Evolutionary conservation across 2,113 vertebrate species (phyloP), one percentile per base, ranked within the genome.

Genomic region (Mola mola): DNA sequence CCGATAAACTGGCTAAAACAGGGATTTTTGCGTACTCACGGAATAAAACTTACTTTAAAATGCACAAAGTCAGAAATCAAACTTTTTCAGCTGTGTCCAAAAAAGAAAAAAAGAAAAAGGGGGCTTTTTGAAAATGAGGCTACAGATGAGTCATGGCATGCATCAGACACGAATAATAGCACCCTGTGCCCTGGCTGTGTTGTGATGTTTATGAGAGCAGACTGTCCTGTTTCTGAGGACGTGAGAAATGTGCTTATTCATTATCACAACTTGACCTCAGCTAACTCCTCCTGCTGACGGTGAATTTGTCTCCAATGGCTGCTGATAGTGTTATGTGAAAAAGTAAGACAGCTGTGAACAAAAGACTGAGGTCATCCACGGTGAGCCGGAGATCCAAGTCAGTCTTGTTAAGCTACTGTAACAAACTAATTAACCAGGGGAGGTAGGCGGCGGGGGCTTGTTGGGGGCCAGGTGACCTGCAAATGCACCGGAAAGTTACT

Each of bases 401-500:
- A n/a, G 21, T 3, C 34, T 64, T 36, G 17, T 48, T 49, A 24
- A 43, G 16, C 63, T 36, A 26, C 17, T 58, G 24, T 36, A 34
- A 49, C 46, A 58, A 53, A 48, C n/a, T 50, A 49, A 55, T 75
- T 59, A 65, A 53, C 21, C 37, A 15, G 8, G 21, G 6, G 21
- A 15, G 26, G 9, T 8, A n/a, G 13, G 21, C 20, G 13, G 34
- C 46, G n/a, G 4, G 24, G 8, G 8, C 17, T 1, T 48, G 20
- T 51, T 67, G 28, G 28, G 28, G 61, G 34, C 52, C 74, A 72
- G 64, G 72, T 71, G 74, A 47, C 73, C 40, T 68, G 61, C 49
- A 61, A 81, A 72, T 65, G 63, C 34, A 55, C 49, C 51, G 67
- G 71, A 70, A 67, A 66, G 75, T 74, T 36, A 81, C 72, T 69